phyloP scores from a whole-genome alignment of 2,797 vertebrate genomes.

The Myotis daubentonii region DNA sequence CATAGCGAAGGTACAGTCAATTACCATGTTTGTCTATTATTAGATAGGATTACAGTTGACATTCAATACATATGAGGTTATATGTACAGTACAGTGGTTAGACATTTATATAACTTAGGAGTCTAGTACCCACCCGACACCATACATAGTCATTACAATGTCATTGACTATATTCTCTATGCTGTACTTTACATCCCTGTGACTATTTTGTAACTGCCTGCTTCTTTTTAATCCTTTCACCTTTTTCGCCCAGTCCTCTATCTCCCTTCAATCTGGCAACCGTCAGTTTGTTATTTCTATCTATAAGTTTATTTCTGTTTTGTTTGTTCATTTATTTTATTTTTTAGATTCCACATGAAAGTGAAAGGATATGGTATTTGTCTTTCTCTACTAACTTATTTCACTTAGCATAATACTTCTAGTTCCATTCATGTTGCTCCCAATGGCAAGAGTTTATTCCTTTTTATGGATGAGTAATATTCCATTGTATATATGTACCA shows the following conservation, averaged over 20 bases:
- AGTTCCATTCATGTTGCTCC: not conserved
- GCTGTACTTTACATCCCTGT: not conserved
- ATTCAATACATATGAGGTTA: not conserved
- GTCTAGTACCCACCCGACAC: no score
- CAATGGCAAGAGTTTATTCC: not conserved
- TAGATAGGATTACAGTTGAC: not conserved
- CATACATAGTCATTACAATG: no score
- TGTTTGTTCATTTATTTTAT: not conserved
- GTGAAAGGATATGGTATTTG: not conserved
- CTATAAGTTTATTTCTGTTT: not conserved
- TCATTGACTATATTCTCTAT: no score
- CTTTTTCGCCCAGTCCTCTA: not conserved
- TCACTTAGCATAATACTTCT: not conserved
- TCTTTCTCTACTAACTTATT: not conserved
- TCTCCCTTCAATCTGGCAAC: not conserved
- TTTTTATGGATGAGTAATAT: not conserved
- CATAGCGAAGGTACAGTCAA: no score
- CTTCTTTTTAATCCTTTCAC: not conserved
- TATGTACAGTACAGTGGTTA: no score
- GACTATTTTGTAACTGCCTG: not conserved
- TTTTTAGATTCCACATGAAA: not conserved
- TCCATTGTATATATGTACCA: not conserved
- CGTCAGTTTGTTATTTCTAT: not conserved
- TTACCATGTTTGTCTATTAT: no score
- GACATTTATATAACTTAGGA: no score